Base-by-base conservation (phyloP, 2,797 vertebrate genomes). In the Lutjanus argentimaculatus region DNA sequence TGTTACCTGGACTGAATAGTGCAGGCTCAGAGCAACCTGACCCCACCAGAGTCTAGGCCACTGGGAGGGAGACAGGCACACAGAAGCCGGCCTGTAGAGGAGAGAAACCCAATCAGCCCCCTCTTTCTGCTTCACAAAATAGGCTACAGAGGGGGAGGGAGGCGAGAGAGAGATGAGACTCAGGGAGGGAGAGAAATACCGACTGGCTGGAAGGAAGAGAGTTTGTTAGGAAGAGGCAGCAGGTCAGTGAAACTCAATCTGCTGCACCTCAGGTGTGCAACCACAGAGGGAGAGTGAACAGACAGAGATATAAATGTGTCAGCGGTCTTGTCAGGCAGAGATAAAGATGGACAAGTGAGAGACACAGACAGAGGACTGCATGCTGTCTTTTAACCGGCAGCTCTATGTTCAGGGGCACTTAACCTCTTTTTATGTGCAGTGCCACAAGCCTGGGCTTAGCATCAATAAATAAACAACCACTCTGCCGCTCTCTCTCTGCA, bases 391-490 rank as follows among this genome's bases (percentile, higher is more conserved):
- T 72, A 36, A 68, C 45, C 65, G 77, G 61, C 63, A 22, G 45
- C 40, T 79, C 78, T 52, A 65, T 75, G 63, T 90, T 83, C 78
- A 69, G 59, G 53, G 70, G 63, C 88, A 92, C 88, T 93, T 90
- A 86, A 90, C 86, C 81, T 90, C 82, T 81, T 80, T 89, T 88
- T 88, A 85, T 87, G 70, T 51, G 66, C 83, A 14, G 62, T 11
- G 70, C 66, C 40, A 65, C 51, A 74, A 76, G 67, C 75, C 52
- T 9, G 56, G 82, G 89, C 82, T 88, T 68, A 83, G 56, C 91
- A 93, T 95, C 78, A 95, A 95, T 95, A 93, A 95, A 64, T 95
- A 82, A 95, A 90, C 80, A 84, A 76, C 22, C 80, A 81, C 80
- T 93, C 88, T 63, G 58, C 76, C 83, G 57, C 49, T 49, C 48